Percentiles rank a stretch among this genome's conserved stretches.
Evolutionary conservation across 2,797 vertebrate genomes (phyloP).

Genomic region (Lacerta agilis): DNA sequence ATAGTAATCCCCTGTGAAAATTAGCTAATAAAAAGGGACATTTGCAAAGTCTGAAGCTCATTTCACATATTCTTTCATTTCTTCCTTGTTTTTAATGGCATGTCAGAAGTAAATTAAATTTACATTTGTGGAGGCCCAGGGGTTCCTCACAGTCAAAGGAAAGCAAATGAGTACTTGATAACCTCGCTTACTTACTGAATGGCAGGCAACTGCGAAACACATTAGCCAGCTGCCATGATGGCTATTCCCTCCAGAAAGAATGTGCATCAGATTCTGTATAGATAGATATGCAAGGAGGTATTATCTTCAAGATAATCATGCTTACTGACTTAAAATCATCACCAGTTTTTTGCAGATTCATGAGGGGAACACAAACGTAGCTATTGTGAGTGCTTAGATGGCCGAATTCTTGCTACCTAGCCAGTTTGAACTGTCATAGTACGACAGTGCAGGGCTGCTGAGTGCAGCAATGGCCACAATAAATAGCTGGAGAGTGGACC

Average conservation of each 20-base stretch:
- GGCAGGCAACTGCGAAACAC: conserved; percentile 39
- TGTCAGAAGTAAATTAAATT: conserved; percentile 25
- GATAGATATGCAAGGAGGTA: not conserved
- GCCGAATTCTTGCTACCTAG: not conserved
- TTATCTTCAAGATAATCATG: not conserved
- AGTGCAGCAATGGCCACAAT: too few relatives aligned
- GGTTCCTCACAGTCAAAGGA: conserved; percentile 1
- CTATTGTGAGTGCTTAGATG: not conserved
- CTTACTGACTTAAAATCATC: not conserved
- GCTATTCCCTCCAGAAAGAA: accelerated
- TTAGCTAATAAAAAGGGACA: not conserved
- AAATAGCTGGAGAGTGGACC: too few relatives aligned
- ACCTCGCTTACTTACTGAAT: conserved; percentile 26
- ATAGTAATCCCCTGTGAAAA: not conserved
- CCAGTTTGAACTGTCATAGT: not conserved
- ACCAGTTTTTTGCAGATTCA: not conserved
- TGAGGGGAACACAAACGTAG: not conserved
- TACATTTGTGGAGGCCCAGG: conserved; percentile 34
- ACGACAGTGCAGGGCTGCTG: not conserved
- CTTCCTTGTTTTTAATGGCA: conserved; percentile 19
- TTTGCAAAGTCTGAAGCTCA: not conserved
- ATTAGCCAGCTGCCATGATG: conserved; percentile 37
- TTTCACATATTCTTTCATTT: conserved; percentile 15
- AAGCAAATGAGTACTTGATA: conserved; percentile 35
- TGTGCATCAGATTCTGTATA: not conserved